Base-by-base conservation (phyloP, 2,797 vertebrate genomes). In the Euphonia xanthogaster region DNA sequence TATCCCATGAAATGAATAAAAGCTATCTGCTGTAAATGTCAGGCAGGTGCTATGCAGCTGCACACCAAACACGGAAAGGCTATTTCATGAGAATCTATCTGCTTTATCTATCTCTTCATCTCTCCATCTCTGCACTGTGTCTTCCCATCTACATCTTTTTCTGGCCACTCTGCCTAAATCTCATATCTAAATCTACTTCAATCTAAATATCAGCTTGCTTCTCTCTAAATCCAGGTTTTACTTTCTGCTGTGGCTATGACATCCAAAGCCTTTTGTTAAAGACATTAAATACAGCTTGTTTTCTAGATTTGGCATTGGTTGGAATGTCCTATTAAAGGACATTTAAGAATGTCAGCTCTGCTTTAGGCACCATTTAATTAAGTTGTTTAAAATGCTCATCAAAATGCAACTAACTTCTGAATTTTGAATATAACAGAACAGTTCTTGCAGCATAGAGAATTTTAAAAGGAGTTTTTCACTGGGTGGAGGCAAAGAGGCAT, bases 1-100 rank as follows among this genome's bases (percentile, higher is more conserved):
- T 97, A 95, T 97, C 97, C 97, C 96, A 94, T 97, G 97, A 96
- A 97, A 97, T 96, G 97, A 96, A 97, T 97, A 97, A 97, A 97
- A 97, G 97, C 95, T 94, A 97, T 97, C 96, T 96, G 96, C 97
- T 97, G 94, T 93, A 94, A 96, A 97, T 94, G 97, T 96, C 94
- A 90, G 91, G 97, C 94, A 96, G 97, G 96, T 96, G 96, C 96
- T 95, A 76, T 77, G 96, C 97, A 97, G 96, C 97, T 97, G 97
- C 96, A 93, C 90, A 90, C 89, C 92, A 93, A 96, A 92, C 79
- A 96, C 67, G 91, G 90, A 94, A 97, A 62, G 95, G 92, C 94
- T 93, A 92, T 91, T 90, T 92, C 96, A 91, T 93, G 94, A 96
- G 94, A 96, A 96, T 95, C 88, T 95, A 93, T 84, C 86, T 96